Base-by-base conservation (phyloP, 2,797 vertebrate genomes). In the Silurus lanzhouensis region DNA sequence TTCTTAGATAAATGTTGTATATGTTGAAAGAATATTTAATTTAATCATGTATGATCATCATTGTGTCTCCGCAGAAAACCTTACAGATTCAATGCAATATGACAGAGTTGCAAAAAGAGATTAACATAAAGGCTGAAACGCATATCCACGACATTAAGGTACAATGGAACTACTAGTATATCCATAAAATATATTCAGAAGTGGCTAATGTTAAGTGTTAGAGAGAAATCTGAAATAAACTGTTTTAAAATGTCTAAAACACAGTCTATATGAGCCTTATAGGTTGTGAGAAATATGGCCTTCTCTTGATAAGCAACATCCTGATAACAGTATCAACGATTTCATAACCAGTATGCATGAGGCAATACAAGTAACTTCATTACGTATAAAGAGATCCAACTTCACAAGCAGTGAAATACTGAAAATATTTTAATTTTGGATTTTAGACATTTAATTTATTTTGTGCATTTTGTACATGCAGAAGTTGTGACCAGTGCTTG, bases 81-180 rank as follows among this genome's bases (percentile, higher is more conserved):
- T 70, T 46, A 80, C 10, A 13, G 17, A 83, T 91, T 57, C 25
- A 1, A 0, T 93, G 92, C 74, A 66, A 2, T 5, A 57, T 91
- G 60, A 89, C 22, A 85, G 10, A 85, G 38, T 48, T 89, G 61
- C 64, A 83, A 38, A 38, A 38, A 48, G n/a, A 90, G 7, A 87
- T 89, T 31, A 79, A 20, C 12, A 83, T 93, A 22, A n/a, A 8
- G 22, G 76, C 84, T 22, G 6, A 22, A 0, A 87, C 83, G 13
- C 0, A 68, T 3, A 90, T 91, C 81, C 60, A 22, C 25, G 70
- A 82, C 60, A 77, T 87, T 85, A 6, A 87, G 91, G 92, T 90
- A 90, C 67, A 72, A 72, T 79, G 60, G 14, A 64, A 7, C 13
- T 63, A 19, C 7, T 80, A 19, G 0, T 48, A 2, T 57, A 19